Evolutionary conservation across 2,888 invertebrate genomes (phyloP).

Genomic region (Lepidochitona cinerea): DNA sequence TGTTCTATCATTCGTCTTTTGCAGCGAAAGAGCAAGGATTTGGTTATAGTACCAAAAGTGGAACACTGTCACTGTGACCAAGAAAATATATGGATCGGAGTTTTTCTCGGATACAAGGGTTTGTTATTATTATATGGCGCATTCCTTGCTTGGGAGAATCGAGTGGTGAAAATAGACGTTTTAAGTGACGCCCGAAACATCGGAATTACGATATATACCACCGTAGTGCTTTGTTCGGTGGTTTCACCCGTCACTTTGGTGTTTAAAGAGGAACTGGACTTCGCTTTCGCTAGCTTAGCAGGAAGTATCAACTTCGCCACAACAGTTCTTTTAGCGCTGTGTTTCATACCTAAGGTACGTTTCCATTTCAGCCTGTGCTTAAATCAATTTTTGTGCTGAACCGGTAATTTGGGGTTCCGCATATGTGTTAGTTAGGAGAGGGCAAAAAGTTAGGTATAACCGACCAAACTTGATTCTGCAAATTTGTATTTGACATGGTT

Average conservation of each 20-base stretch:
- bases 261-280: constrained; percentile 11
- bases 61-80: not conserved
- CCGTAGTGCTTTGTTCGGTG: constrained; percentile 12
- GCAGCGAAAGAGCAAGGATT: not conserved
- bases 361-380: no score
- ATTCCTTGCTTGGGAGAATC: constrained; percentile 16
- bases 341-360: not conserved
- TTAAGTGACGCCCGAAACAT: constrained; percentile 21
- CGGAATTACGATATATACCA: constrained; percentile 20
- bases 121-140: constrained; percentile 18
- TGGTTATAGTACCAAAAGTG: not conserved
- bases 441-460: not conserved
- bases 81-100: constrained; percentile 8
- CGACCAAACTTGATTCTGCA: no score
- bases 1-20: not conserved
- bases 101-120: constrained; percentile 14
- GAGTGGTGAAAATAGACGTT: constrained; percentile 18
- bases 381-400: no score
- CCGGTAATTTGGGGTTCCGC: not conserved
- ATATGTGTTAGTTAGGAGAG: not conserved
- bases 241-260: constrained; percentile 16
- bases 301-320: not conserved
- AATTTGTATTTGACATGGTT: no score
- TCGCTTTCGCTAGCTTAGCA: constrained; percentile 8
- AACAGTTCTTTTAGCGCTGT: not conserved